A percentile compares a stretch with the other conserved stretches of the same genome.
Evolutionary conservation across 2,113 vertebrate species (phyloP).

Genomic region (Murina feae): DNA sequence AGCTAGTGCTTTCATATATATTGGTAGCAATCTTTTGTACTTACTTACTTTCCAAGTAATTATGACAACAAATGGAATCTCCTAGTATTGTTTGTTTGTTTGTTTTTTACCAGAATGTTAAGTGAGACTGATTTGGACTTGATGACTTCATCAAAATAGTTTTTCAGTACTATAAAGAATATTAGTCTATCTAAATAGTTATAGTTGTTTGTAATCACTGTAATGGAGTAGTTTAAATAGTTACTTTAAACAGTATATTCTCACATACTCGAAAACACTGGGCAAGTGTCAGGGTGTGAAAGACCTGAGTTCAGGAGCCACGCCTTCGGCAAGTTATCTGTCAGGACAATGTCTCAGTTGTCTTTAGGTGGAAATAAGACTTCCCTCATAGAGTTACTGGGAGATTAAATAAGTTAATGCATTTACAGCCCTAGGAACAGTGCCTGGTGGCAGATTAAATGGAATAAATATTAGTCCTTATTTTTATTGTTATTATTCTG

Average conservation of each 20-base stretch:
- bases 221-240: neutral
- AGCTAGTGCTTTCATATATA: neutral
- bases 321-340: neutral
- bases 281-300: neutral
- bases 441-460: neutral
- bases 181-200: neutral
- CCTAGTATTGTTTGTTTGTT: neutral
- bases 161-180: neutral
- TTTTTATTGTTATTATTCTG: neutral
- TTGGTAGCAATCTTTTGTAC: neutral
- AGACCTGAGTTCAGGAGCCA: neutral
- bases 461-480: neutral
- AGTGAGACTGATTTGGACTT: neutral
- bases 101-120: neutral
- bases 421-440: neutral
- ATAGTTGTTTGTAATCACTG: neutral
- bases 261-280: neutral
- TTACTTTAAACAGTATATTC: neutral
- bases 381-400: neutral
- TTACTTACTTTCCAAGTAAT: neutral
- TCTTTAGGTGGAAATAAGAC: neutral
- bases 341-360: neutral
- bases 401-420: conserved; percentile 11
- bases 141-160: neutral
- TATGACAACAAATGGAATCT: neutral